Evolutionary conservation across 1,140 invertebrate species (phyloP).

Genomic region (Bicyclus anynana): DNA sequence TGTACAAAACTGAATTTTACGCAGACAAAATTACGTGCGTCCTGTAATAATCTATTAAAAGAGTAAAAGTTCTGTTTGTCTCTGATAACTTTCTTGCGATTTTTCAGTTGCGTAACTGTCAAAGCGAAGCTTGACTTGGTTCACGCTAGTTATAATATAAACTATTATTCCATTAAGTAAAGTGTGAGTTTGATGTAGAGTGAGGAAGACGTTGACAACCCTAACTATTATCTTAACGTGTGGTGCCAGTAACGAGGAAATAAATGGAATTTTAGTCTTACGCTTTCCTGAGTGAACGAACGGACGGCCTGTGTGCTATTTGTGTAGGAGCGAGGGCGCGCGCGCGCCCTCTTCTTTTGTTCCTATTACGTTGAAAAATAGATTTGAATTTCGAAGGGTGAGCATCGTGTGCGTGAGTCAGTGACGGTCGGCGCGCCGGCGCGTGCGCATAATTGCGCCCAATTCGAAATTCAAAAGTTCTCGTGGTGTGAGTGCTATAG

Average conservation of each 20-base stretch:
- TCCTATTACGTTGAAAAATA: constrained; percentile 73
- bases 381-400: constrained; percentile 50
- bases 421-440: constrained; percentile 55
- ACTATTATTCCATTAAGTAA: too few relatives aligned
- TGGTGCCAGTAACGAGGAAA: constrained; percentile 45
- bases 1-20: too few relatives aligned
- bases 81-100: too few relatives aligned
- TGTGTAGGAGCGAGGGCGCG: constrained; percentile 56
- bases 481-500: constrained; percentile 27
- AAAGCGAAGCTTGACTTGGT: too few relatives aligned
- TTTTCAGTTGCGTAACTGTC: too few relatives aligned
- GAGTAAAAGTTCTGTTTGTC: too few relatives aligned
- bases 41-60: too few relatives aligned
- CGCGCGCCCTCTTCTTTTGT: constrained; percentile 69
- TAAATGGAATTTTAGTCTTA: constrained; percentile 47
- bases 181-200: too few relatives aligned
- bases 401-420: constrained; percentile 61
- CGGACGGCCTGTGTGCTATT: constrained; percentile 48
- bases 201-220: constrained; percentile 7
- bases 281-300: constrained; percentile 68
- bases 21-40: too few relatives aligned
- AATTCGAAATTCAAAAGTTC: constrained; percentile 18
- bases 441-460: constrained; percentile 48
- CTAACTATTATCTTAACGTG: constrained; percentile 21
- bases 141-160: too few relatives aligned